Conservation (phyloP, 2,888 invertebrate genomes). For the Cephus spinipes region DNA sequence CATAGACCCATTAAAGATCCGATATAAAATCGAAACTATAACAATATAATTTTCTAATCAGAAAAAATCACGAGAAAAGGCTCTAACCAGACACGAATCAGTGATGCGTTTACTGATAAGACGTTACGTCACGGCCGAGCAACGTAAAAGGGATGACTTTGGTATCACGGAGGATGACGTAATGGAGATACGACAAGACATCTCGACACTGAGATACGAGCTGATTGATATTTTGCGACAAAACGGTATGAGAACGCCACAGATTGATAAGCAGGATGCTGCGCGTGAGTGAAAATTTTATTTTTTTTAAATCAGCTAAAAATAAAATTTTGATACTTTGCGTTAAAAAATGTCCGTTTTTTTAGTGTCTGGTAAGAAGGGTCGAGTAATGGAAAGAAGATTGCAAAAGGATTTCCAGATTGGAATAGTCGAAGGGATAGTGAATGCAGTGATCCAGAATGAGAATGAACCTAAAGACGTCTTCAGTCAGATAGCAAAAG, state of each 20-base stretch:
- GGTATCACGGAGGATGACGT: conserved; percentile 97
- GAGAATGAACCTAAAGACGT: conserved; percentile 81
- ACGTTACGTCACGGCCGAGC: conserved; percentile 91
- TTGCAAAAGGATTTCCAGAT: conserved; percentile 92
- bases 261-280: conserved; percentile 76
- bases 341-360: conserved; percentile 38
- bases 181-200: conserved; percentile 97
- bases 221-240: conserved; percentile 89
- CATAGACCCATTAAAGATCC: neutral
- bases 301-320: conserved; percentile 7
- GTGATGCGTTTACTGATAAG: conserved; percentile 91
- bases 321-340: conserved; percentile 7
- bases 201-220: conserved; percentile 93
- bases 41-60: conserved; percentile 50
- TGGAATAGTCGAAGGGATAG: conserved; percentile 86
- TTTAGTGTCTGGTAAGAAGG: conserved; percentile 85
- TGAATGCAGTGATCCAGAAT: conserved; percentile 78
- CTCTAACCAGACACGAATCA: conserved; percentile 79
- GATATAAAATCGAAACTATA: neutral
- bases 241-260: conserved; percentile 89
- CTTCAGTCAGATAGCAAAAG: conserved; percentile 85
- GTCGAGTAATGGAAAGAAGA: conserved; percentile 87
- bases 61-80: conserved; percentile 81
- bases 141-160: conserved; percentile 88
- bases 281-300: conserved; percentile 66